phyloP scores from a whole-genome alignment of 2,888 invertebrate genomes.

The Pyrochroa serraticornis region DNA sequence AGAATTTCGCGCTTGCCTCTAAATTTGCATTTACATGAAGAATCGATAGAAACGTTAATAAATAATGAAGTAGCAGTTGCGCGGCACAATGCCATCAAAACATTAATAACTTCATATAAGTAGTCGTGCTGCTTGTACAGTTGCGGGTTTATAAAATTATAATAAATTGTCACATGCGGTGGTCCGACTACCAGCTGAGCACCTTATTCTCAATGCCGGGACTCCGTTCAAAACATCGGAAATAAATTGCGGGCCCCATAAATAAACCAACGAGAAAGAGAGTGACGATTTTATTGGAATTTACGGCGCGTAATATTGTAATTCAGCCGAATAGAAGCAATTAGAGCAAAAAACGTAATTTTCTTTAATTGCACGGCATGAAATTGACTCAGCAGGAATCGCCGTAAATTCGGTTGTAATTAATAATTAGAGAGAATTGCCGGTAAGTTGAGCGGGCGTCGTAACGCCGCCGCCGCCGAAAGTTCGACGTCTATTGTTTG shows the following conservation, averaged over 20 bases:
- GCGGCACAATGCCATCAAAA: constrained; percentile 42
- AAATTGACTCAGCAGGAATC: too few relatives aligned
- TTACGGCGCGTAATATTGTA: constrained; percentile 35
- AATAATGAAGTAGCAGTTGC: too few relatives aligned
- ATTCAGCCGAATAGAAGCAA: background rate
- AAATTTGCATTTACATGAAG: too few relatives aligned
- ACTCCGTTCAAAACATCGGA: constrained; percentile 43
- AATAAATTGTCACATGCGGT: constrained; percentile 49
- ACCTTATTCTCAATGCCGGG: constrained; percentile 38
- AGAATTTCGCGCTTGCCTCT: too few relatives aligned
- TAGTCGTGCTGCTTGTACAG: constrained; percentile 34
- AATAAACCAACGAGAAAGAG: constrained; percentile 40
- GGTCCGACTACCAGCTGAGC: constrained; percentile 46
- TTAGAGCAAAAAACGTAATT: too few relatives aligned
- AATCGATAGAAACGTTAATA: too few relatives aligned
- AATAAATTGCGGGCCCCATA: constrained; percentile 42
- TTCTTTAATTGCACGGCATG: too few relatives aligned
- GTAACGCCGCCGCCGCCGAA: too few relatives aligned
- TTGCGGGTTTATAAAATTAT: constrained; percentile 44
- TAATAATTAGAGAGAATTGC: too few relatives aligned
- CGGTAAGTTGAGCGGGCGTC: too few relatives aligned
- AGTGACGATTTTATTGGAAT: constrained; percentile 49
- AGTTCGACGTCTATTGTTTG: constrained; percentile 30
- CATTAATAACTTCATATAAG: constrained; percentile 49
- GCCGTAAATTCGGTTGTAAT: too few relatives aligned